phyloP scores from a whole-genome alignment of 92 coral and sea anemone species.

The Paragorgia papillata region DNA sequence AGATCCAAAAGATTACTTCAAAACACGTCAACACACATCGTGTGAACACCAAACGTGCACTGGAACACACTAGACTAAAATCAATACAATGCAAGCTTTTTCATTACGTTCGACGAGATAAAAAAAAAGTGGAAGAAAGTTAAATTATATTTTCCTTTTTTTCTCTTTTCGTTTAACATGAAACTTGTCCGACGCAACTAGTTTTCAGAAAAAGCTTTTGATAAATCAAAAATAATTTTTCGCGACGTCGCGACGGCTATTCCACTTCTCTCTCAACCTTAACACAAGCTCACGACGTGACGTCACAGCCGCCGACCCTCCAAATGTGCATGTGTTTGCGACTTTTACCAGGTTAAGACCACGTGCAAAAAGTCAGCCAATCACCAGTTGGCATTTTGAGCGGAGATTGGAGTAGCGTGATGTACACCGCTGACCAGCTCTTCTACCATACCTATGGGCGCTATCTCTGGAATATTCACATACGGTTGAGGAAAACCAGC shows the following conservation, averaged over 20 bases:
- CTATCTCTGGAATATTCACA: conserved; percentile 34
- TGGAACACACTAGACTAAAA: background rate
- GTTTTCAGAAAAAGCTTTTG: no score
- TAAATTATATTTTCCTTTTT: no score
- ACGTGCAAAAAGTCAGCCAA: conserved; percentile 11
- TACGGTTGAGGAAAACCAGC: conserved; percentile 12
- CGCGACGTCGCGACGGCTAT: no score
- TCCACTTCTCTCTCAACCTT: no score
- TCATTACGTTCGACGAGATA: no score
- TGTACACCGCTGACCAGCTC: conserved; percentile 24
- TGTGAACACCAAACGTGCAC: background rate
- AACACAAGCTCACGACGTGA: background rate
- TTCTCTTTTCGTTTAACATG: no score
- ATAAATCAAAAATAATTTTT: no score
- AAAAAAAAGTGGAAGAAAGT: no score
- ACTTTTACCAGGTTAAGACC: no score
- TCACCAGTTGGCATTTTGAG: conserved; percentile 30
- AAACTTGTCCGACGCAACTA: background rate
- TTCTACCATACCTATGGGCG: conserved; percentile 33
- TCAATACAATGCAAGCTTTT: background rate
- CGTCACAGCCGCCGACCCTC: background rate
- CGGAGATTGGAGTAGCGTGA: conserved; percentile 16
- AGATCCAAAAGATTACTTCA: background rate
- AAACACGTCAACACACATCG: no score
- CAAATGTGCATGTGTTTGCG: background rate